Evolutionary conservation across 1,140 invertebrate genomes (phyloP), one percentile per base, ranked within the genome.

Genomic region (Bombus picipes): DNA sequence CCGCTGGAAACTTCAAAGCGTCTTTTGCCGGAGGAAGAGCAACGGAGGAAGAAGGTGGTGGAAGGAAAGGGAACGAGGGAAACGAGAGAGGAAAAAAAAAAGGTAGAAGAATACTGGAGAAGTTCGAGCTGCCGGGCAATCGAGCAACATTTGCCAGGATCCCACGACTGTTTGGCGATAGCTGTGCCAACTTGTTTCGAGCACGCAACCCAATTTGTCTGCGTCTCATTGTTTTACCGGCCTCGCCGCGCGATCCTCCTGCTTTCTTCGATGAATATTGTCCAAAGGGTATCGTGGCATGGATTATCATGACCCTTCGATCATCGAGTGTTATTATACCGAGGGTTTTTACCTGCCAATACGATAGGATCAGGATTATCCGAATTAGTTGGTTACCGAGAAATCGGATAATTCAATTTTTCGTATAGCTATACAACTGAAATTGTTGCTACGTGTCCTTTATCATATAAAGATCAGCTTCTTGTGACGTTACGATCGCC

Each of bases 131-230:
- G 78, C 74, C 76, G 84, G 84, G 92, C 91, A 93, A 94, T 94
- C 93, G 93, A 94, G 90, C 83, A 94, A 94, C 94, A 95, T 95
- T 95, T 95, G 94, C 89, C 82, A 71, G 85, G 90, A 91, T 95
- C 94, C 93, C 94, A 94, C 94, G 94, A 94, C 94, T 95, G 94
- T 95, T 95, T 94, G 94, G 94, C 94, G 94, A 95, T 95, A 94
- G 93, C 94, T 95, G 93, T 95, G 94, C 94, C 94, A 95, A 95
- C 94, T 95, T 93, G 93, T 94, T 94, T 94, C 90, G 78, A 91
- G 88, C 95, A 95, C 95, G 95, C 94, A 93, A 95, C 91, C 93
- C 93, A 95, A 95, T 95, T 95, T 95, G 94, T 95, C 95, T 94
- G 90, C 90, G 94, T 94, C 94, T 95, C 92, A 94, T 95, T 94